phyloP scores from a whole-genome alignment of 2,113 vertebrate genomes.

The Oreochromis niloticus region DNA sequence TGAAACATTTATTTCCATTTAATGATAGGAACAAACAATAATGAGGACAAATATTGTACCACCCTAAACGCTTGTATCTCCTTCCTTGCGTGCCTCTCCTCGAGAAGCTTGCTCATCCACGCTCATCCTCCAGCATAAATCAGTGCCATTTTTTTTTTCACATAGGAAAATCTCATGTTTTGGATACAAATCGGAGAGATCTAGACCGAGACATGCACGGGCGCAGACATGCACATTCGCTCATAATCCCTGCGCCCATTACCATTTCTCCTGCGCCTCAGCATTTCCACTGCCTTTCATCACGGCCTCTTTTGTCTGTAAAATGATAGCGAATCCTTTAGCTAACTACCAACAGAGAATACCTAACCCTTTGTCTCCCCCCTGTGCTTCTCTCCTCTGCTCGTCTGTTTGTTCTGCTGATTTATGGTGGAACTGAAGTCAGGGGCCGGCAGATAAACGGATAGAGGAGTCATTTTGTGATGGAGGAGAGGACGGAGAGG shows the following conservation, averaged over 20 bases:
- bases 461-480: constrained; percentile 41
- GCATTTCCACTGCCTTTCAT: constrained; percentile 50
- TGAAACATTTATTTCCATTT: background rate
- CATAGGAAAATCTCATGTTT: constrained; percentile 35
- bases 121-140: constrained; percentile 3
- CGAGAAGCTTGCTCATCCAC: background rate
- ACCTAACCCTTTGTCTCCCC: constrained; percentile 24
- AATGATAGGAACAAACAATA: background rate
- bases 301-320: constrained; percentile 36
- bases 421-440: constrained; percentile 48
- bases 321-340: constrained; percentile 30
- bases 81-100: background rate
- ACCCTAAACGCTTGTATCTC: background rate
- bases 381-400: background rate
- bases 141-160: constrained; percentile 4
- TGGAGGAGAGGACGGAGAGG: background rate
- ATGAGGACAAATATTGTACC: background rate
- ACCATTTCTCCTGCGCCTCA: constrained; percentile 18
- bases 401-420: constrained; percentile 45
- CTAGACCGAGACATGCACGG: background rate
- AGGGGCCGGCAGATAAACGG: constrained; percentile 29
- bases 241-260: constrained; percentile 1
- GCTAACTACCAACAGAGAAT: constrained; percentile 28
- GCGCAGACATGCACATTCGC: background rate
- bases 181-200: constrained; percentile 36